These are phyloP conservation scores for Dendrocincla fuliginosa DNA, from an alignment of 2,797 vertebrate genomes.

Conservation along the genomic window DNA sequence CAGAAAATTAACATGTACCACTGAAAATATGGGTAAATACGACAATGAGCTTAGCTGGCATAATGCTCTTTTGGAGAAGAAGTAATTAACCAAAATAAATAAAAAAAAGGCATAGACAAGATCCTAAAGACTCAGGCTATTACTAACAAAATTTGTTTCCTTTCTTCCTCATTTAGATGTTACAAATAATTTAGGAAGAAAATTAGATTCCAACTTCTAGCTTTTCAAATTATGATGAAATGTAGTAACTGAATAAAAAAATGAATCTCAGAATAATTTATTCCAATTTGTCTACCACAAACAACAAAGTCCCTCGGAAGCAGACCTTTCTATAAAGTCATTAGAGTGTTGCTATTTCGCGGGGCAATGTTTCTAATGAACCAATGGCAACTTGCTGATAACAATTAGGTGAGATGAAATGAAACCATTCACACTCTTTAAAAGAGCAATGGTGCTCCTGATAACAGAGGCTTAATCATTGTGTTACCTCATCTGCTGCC, in stretches of 20 bases:
- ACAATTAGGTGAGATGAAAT: constrained; percentile 45
- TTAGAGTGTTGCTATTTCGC: background rate
- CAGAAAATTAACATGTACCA: background rate
- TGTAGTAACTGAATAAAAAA: background rate
- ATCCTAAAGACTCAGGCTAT: background rate
- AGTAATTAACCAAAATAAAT: background rate
- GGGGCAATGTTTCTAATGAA: constrained; percentile 21
- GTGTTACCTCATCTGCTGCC: background rate
- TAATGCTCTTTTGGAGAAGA: background rate
- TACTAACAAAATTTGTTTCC: background rate
- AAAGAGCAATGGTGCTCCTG: background rate
- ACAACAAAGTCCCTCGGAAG: background rate
- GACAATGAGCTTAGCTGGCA: background rate
- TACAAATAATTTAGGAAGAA: constrained; percentile 13
- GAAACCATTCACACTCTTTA: background rate
- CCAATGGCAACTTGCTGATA: constrained; percentile 15
- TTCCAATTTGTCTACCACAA: background rate
- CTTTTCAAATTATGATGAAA: constrained; percentile 22
- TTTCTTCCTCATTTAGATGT: background rate
- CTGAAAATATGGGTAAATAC: background rate
- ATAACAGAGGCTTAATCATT: constrained; percentile 8
- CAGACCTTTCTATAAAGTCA: constrained; percentile 4
- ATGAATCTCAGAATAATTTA: background rate
- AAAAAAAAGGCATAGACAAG: background rate
- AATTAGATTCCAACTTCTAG: background rate